Base-by-base conservation (phyloP, 2,797 vertebrate species). In the Graptemys geographica region DNA sequence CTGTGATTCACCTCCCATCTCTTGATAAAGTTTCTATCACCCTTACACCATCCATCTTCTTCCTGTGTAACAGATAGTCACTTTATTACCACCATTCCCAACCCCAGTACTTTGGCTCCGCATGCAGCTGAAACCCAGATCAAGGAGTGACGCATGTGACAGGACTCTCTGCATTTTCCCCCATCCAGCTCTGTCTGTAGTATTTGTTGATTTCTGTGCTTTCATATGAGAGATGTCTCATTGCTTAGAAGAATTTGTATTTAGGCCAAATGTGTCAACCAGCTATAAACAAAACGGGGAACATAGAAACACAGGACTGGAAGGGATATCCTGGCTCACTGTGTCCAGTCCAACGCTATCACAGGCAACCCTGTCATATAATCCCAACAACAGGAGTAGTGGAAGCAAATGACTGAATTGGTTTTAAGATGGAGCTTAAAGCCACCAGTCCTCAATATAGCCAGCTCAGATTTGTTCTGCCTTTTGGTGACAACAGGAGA, bases 161-260 rank as follows among this genome's bases (percentile, higher is more conserved):
- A 49, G 74, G 31, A 78, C 15, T 78, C 23, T 76, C 74, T 78
- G 44, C 27, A 76, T 28, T 13, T 13, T 16, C 27, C 44, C 10
- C 11, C 16, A 27, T 16, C 25, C 21, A 59, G 37, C 84, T 88
- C 55, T 93, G 21, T 5, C 56, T 55, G 18, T 33, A 79, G 5
- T 5, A 27, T 44, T 15, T 78, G 3, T 65, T 89, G 57, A 15
- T n/a, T 86, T 88, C 83, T 74, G 82, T 49, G 25, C 12, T 78
- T 78, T 78, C 44, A 28, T 49, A 31, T 56, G 37, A 92, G n/a
- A 78, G 4, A 25, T 33, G 1, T 81, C 85, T 37, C 18, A 27
- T 81, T 93, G 81, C 37, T 76, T 57, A 16, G 31, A 90, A 25
- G 2, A 11, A 37, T 91, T 94, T 93, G 33, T 33, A n/a, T 87